Conservation (phyloP, 2,797 vertebrate species). For the Micropoecilia bifurca region DNA sequence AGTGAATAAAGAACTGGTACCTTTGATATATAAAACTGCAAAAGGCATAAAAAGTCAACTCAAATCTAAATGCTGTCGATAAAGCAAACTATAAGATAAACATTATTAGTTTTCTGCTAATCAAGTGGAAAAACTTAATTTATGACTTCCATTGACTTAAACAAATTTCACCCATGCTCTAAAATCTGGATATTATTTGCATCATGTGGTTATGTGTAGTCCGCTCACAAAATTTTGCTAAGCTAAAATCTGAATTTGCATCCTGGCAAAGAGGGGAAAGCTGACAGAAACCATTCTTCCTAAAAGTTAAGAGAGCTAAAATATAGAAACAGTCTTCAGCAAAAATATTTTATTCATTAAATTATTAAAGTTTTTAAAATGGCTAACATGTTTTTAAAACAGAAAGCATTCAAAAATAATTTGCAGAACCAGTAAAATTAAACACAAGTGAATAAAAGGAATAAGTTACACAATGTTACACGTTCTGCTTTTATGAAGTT, state of each 20-base stretch:
- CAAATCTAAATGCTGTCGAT: neutral
- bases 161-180: neutral
- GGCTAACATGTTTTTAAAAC: neutral
- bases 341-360: neutral
- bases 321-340: no score
- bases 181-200: neutral
- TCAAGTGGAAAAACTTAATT: neutral
- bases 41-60: neutral
- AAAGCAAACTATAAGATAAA: neutral
- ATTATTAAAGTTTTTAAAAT: neutral
- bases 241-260: neutral
- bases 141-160: neutral
- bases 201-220: neutral
- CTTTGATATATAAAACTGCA: neutral
- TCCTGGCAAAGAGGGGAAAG: neutral
- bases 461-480: neutral
- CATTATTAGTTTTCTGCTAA: neutral
- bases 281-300: neutral
- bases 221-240: neutral
- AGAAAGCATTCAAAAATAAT: neutral
- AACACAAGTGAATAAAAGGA: neutral
- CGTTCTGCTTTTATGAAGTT: neutral
- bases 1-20: neutral
- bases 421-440: neutral
- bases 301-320: neutral